Evolutionary conservation across 2,113 vertebrate genomes (phyloP).

Genomic region (Misgurnus mizolepis): DNA sequence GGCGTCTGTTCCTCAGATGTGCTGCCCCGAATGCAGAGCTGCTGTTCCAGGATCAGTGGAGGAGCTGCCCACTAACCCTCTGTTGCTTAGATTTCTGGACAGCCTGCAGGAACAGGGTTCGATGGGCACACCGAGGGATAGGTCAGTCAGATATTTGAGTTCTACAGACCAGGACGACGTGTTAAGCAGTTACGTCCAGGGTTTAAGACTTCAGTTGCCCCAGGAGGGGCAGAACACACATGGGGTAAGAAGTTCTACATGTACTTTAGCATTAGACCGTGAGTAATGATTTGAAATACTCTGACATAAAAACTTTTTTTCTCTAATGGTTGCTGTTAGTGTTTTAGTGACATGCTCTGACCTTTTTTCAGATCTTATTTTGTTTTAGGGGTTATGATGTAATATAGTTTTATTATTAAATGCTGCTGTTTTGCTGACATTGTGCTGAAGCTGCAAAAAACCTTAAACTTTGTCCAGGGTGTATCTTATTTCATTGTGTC

Average conservation of each 20-base stretch:
- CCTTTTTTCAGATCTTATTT: background rate
- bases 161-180: slow-evolving; percentile 67
- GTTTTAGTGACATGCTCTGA: background rate
- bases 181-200: slow-evolving; percentile 54
- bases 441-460: background rate
- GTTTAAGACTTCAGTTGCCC: slow-evolving; percentile 56
- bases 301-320: background rate
- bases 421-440: background rate
- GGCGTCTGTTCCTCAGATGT: slow-evolving; percentile 77
- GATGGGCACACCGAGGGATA: slow-evolving; percentile 54
- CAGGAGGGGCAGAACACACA: slow-evolving; percentile 66
- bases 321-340: background rate
- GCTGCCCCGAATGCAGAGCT: slow-evolving; percentile 87
- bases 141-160: slow-evolving; percentile 63
- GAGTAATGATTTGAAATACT: background rate
- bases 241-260: slow-evolving; percentile 73
- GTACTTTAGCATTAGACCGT: background rate
- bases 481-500: background rate
- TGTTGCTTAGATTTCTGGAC: slow-evolving; percentile 85
- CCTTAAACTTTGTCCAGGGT: background rate
- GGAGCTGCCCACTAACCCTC: slow-evolving; percentile 85
- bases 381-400: background rate
- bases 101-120: slow-evolving; percentile 68
- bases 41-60: slow-evolving; percentile 80
- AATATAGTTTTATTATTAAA: background rate